Evolutionary conservation across 2,888 invertebrate species (phyloP), one percentile per base, ranked within the genome.

Genomic region (Acronicta aceris): DNA sequence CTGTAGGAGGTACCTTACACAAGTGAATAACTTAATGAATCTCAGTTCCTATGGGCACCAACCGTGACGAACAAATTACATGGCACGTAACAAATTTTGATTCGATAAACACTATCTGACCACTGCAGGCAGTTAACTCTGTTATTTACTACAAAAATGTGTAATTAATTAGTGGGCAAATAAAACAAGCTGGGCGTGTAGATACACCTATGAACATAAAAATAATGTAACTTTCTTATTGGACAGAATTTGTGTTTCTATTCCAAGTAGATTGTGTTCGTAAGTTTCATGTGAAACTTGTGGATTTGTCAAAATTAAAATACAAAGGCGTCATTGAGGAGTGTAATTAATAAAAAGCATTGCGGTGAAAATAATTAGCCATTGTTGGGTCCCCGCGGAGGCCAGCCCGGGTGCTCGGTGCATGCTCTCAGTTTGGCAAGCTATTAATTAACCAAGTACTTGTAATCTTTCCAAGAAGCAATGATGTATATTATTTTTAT

Each of bases 241-340:
- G 76, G 79, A 74, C 74, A 72, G 53, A 65, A 67, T 67, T 62
- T 40, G 53, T 61, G 53, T 33, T 61, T 46, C 41, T 71, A 27
- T 46, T 53, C 36, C 36, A 46, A 54, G 27, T 47, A 27, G 40
- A 13, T 8, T 42, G 58, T 59, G 69, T 62, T 68, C 52, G 74
- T 56, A 65, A 76, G 60, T 69, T 65, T 89, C 86, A 87, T 85
- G 83, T 79, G 91, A 90, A 89, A 70, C 51, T 76, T 86, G 85
- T 77, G 88, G 89, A 89, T 90, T 91, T 88, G 87, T 90, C 83
- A 88, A 91, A 89, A 91, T 92, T 90, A 90, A 88, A 92, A 92
- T 91, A 92, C 91, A 92, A 92, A 91, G 89, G 81, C 86, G 80
- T 82, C 79, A 79, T 84, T 78, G 79, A 74, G 79, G 78, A 82